These are phyloP conservation scores for Sylvicola fuscatus DNA, from an alignment of 2,888 invertebrate genomes.

Conservation along the genomic window DNA sequence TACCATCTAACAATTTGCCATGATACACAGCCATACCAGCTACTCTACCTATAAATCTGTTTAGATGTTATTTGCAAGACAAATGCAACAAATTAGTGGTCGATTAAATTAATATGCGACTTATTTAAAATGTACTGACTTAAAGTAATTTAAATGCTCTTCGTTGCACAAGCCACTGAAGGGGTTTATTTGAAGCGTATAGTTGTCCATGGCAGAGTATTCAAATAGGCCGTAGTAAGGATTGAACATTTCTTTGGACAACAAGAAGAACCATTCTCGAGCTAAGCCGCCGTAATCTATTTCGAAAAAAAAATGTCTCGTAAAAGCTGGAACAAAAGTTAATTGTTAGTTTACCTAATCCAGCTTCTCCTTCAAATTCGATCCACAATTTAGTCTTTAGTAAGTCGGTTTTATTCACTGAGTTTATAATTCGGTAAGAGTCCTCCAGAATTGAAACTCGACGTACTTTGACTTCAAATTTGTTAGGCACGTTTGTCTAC, in stretches of 20 bases:
- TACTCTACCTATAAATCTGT: constrained; percentile 78
- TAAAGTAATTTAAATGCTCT: constrained; percentile 94
- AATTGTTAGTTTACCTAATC: constrained; percentile 32
- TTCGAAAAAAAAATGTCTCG: constrained; percentile 1
- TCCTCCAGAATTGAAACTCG: constrained; percentile 88
- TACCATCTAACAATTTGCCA: constrained; percentile 91
- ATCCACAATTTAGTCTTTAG: constrained; percentile 97
- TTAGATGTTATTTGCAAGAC: no score
- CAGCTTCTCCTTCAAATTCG: constrained; percentile 95
- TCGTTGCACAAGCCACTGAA: constrained; percentile 95
- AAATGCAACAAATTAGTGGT: background rate
- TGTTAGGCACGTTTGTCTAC: constrained; percentile 89
- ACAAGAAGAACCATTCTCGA: constrained; percentile 95
- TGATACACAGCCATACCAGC: constrained; percentile 99
- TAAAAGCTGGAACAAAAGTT: background rate
- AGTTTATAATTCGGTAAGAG: constrained; percentile 87
- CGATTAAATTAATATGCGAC: constrained; percentile 1
- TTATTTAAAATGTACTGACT: constrained; percentile 24
- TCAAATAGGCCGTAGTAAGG: constrained; percentile 99
- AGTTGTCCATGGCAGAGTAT: constrained; percentile 99
- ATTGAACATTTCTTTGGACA: constrained; percentile 99
- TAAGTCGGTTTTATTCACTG: constrained; percentile 73
- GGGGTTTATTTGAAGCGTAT: constrained; percentile 97
- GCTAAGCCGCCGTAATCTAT: constrained; percentile 92
- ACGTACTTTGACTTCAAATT: constrained; percentile 90